phyloP scores from a whole-genome alignment of 2,888 invertebrate species.

The Eulithis testata region DNA sequence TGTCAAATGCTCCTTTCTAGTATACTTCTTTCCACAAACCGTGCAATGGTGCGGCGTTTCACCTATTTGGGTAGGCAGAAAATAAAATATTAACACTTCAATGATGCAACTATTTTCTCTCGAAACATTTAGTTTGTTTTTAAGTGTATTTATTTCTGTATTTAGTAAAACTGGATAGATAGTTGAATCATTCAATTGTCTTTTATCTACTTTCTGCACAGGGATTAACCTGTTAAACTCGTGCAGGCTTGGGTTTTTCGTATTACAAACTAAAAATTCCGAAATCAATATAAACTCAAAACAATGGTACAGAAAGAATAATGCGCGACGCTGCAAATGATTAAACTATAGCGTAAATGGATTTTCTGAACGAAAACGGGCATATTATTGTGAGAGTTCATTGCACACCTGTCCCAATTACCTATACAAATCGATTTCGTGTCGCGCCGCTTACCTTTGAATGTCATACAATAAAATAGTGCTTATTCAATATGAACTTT shows the following conservation, averaged over 20 bases:
- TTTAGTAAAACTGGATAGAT: slow-evolving; percentile 48
- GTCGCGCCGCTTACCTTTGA: not conserved
- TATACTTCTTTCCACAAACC: slow-evolving; percentile 94
- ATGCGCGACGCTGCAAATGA: slow-evolving; percentile 2
- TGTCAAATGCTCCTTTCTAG: slow-evolving; percentile 94
- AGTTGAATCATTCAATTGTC: slow-evolving; percentile 82
- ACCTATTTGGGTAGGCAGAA: slow-evolving; percentile 82
- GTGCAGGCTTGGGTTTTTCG: slow-evolving; percentile 75
- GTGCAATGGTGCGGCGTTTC: slow-evolving; percentile 95
- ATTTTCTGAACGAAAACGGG: not conserved
- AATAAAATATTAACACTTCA: slow-evolving; percentile 71
- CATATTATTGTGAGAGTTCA: not conserved
- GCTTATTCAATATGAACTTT: not conserved
- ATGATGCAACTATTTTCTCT: slow-evolving; percentile 80
- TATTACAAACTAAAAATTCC: slow-evolving; percentile 63
- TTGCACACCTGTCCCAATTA: slow-evolving; percentile 10
- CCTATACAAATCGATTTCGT: not conserved
- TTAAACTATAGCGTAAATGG: not conserved
- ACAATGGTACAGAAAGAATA: slow-evolving; percentile 3
- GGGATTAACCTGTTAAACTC: slow-evolving; percentile 55
- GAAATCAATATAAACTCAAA: slow-evolving; percentile 42
- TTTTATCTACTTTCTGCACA: slow-evolving; percentile 76
- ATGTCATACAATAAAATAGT: not conserved
- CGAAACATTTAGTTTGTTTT: slow-evolving; percentile 62
- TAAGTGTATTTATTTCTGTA: slow-evolving; percentile 34